These are phyloP conservation scores for Tachina lurida DNA, from an alignment of 2,888 invertebrate genomes.

Conservation along the genomic window DNA sequence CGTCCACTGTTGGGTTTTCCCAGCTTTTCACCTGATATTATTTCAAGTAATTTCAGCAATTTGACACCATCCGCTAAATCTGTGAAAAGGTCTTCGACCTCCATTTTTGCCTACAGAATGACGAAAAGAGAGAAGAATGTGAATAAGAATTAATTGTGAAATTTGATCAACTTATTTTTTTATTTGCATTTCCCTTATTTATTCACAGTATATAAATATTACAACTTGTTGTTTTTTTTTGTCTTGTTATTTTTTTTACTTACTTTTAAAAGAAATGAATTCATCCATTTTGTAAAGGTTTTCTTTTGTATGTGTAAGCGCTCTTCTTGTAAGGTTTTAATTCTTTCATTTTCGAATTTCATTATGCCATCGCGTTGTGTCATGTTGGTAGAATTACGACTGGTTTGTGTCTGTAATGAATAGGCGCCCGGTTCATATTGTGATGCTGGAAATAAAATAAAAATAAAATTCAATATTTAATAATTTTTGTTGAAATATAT, in stretches of 20 bases:
- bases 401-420: constrained; percentile 85
- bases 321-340: constrained; percentile 98
- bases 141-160: constrained; percentile 39
- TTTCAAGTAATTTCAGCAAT: constrained; percentile 96
- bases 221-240: constrained; percentile 1
- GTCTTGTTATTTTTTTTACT: constrained; percentile 45
- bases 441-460: constrained; percentile 83
- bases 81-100: constrained; percentile 97
- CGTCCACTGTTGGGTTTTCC: constrained; percentile 98
- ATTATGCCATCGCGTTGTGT: constrained; percentile 95
- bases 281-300: constrained; percentile 99
- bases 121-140: background rate
- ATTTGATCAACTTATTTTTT: constrained; percentile 39
- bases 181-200: constrained; percentile 53
- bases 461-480: background rate
- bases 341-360: constrained; percentile 98
- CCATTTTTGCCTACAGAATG: constrained; percentile 93
- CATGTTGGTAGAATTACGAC: constrained; percentile 88
- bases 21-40: constrained; percentile 98
- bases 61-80: constrained; percentile 98
- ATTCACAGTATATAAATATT: constrained; percentile 18
- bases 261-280: constrained; percentile 97
- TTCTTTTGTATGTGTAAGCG: constrained; percentile 99
- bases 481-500: background rate
- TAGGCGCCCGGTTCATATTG: constrained; percentile 88